Evolutionary conservation across 1,140 invertebrate species (phyloP).

Genomic region (Rhyacophila brunnea): DNA sequence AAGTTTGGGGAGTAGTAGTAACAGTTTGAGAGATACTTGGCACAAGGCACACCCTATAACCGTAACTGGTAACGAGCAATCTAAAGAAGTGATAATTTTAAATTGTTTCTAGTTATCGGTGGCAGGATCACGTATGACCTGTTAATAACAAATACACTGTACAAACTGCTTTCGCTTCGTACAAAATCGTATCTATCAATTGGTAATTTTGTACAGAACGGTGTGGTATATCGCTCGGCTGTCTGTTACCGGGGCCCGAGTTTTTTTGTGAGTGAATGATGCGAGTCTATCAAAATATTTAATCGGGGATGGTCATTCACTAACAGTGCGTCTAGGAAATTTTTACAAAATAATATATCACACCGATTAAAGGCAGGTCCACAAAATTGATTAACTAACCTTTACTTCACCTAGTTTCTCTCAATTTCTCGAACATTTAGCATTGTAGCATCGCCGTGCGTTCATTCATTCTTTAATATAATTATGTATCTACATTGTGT

Average conservation of each 20-base stretch:
- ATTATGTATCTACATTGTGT: too few relatives aligned
- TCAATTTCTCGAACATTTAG: too few relatives aligned
- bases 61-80: slow-evolving; percentile 3
- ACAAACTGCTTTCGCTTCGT: slow-evolving; percentile 26
- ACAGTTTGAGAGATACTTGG: background rate
- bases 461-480: too few relatives aligned
- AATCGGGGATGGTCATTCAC: slow-evolving; percentile 8
- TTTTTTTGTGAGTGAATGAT: slow-evolving; percentile 6
- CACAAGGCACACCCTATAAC: background rate
- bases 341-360: too few relatives aligned
- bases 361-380: too few relatives aligned
- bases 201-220: slow-evolving; percentile 1
- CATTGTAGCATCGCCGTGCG: too few relatives aligned
- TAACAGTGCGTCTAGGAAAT: too few relatives aligned
- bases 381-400: too few relatives aligned
- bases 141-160: slow-evolving; percentile 2
- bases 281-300: slow-evolving; percentile 26
- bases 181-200: slow-evolving; percentile 31
- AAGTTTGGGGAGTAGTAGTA: too few relatives aligned
- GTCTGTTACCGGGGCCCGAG: slow-evolving; percentile 5
- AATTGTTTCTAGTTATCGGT: slow-evolving; percentile 32
- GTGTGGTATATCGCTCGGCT: slow-evolving; percentile 18
- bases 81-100: slow-evolving; percentile 27
- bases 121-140: slow-evolving; percentile 7
- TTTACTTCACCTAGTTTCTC: too few relatives aligned